Base-by-base conservation (phyloP, 2,888 invertebrate genomes). In the Coenonympha arcania region DNA sequence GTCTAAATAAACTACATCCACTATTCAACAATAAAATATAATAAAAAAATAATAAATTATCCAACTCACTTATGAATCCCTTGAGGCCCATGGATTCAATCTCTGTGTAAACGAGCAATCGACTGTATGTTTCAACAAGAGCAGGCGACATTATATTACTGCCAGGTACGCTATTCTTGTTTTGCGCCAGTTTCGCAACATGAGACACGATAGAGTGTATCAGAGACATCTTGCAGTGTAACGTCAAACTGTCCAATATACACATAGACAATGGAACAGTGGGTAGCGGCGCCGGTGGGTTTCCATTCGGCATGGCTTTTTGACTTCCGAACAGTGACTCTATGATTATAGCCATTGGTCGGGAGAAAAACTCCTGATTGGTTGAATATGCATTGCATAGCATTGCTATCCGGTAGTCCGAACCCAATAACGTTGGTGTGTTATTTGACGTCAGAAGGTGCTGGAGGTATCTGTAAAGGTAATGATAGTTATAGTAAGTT, bases 51-150 rank as follows among this genome's bases (percentile, higher is more conserved):
- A n/a, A n/a, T n/a, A 11, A 28, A 37, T 33, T 31, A 30, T 39
- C 13, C 46, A 20, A 48, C 90, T 88, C 78, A 93, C 95, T 93
- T 61, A 98, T 93, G 74, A 98, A 98, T 45, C 96, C 96, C 83
- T 98, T 98, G 55, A 98, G 97, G 22, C 98, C 98, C 42, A 98
- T 87, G 11, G 96, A 95, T 76, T 98, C 98, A 47, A 98, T 98
- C 87, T 98, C 98, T 6, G 96, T 96, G 69, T 98, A 98, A 0
- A 98, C 96, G 44, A 98, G 80, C 11, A 98, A 83, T 43, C 98
- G 88, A 51, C 96, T 95, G 82, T 98, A 98, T 0, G 98, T 98
- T 81, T 98, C 98, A 0, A 98, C 94, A 1, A 98, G 81, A 0
- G 97, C 97, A 0, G 98, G 97, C 0, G 96, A 93, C 69, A 95